Evolutionary conservation across 1,140 invertebrate genomes (phyloP).

Genomic region (Littorina saxatilis): DNA sequence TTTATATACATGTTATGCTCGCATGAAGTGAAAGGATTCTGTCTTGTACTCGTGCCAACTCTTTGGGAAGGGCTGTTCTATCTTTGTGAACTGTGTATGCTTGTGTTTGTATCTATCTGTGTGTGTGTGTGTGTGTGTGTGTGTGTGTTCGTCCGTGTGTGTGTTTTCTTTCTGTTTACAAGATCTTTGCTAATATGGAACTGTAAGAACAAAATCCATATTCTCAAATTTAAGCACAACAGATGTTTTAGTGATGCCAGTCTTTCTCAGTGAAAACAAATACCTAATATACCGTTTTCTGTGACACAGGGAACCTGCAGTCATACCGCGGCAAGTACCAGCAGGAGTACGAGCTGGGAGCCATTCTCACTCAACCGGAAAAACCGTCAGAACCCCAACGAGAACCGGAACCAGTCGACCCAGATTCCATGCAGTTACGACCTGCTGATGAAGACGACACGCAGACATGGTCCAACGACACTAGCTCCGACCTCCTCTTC

Average conservation of each 20-base stretch:
- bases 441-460: constrained; percentile 54
- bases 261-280: no score
- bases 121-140: constrained; percentile 24
- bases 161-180: neutral
- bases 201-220: no score
- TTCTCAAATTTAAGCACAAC: no score
- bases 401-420: constrained; percentile 18
- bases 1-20: no score
- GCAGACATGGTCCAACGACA: constrained; percentile 51
- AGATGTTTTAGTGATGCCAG: no score
- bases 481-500: constrained; percentile 58
- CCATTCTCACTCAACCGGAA: constrained; percentile 40
- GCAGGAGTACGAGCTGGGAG: constrained; percentile 55
- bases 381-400: constrained; percentile 6
- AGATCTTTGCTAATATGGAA: neutral
- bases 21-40: no score
- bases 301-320: constrained; percentile 50
- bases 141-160: neutral
- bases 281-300: no score
- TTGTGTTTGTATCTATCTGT: neutral
- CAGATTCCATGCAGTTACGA: constrained; percentile 45
- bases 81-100: no score
- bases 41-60: no score
- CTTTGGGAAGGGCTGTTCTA: no score
- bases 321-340: constrained; percentile 57